Base-by-base conservation (phyloP, 2,888 invertebrate genomes). In the Creontiades dilutus region DNA sequence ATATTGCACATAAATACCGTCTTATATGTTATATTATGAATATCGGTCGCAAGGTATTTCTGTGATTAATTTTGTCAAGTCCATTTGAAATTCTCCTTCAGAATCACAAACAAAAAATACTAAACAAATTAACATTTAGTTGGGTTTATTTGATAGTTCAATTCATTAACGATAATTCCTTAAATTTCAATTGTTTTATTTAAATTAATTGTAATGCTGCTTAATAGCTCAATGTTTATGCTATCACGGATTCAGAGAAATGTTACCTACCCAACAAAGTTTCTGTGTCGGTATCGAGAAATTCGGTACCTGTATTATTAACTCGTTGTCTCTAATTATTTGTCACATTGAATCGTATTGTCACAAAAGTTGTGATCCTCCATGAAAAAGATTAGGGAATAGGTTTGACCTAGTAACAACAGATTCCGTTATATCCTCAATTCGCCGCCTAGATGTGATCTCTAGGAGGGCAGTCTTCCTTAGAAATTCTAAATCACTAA, bases 1-100 rank as follows among this genome's bases (percentile, higher is more conserved):
- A 37, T 85, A 37, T 57, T 85, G 61, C 85, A 85, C 85, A 16
- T 82, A 27, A 37, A 37, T 85, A 61, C 85, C 85, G 57, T 85
- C 57, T 82, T 27, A 19, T 27, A 14, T 27, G 68, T 68, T 23
- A 12, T 68, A 12, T 68, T 19, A 23, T 68, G 19, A 68, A 5
- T 12, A 68, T 68, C 27, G 23, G 3, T 68, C 23, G 23, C 68
- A 23, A 68, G 23, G 23, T 68, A 68, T 23, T 68, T 12, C 23
- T 68, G 68, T 68, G 68, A 68, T 23, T 37, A 37, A 37, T 37
- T 37, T 68, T 82, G 14, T 82, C 7, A 16, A 82, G 27, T 82
- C 19, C 82, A 48, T 7, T 47, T 46, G 16, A 23, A 47, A 80
- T 16, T 46, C 80, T n/a, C 80, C 78, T n/a, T 46, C 23, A 11